phyloP scores from a whole-genome alignment of 1,140 invertebrate genomes.

The Rhagoletis pomonella region DNA sequence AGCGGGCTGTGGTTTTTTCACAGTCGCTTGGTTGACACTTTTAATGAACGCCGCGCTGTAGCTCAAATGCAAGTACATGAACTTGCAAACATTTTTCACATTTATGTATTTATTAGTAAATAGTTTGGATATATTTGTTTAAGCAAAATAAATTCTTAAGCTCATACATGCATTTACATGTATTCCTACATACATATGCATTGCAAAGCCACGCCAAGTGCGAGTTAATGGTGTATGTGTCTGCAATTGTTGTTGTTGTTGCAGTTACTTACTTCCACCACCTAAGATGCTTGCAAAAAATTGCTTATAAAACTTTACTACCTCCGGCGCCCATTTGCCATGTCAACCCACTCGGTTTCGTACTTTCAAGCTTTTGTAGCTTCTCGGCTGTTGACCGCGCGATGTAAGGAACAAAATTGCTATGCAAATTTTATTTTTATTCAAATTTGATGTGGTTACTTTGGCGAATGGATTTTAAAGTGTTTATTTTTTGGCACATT shows the following conservation, averaged over 20 bases:
- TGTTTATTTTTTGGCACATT: constrained; percentile 15
- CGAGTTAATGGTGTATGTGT: neutral
- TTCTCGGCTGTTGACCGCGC: too few species aligned
- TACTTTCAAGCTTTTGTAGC: neutral
- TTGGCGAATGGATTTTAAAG: constrained; percentile 22
- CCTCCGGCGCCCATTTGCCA: neutral
- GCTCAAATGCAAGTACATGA: too few species aligned
- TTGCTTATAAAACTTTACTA: constrained; percentile 11
- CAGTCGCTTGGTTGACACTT: constrained; percentile 10
- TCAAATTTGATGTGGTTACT: constrained; percentile 42
- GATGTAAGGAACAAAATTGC: neutral
- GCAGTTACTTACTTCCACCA: neutral
- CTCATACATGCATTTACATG: neutral
- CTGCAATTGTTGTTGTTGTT: neutral
- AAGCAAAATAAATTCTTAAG: neutral
- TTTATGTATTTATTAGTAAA: too few species aligned
- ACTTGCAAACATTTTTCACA: too few species aligned
- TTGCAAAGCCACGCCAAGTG: neutral
- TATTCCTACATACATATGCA: neutral
- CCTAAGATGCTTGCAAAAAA: neutral
- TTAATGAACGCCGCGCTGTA: neutral
- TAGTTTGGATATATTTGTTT: neutral
- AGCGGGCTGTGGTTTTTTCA: neutral
- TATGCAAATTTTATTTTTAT: constrained; percentile 52
- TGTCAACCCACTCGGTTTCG: neutral